Evolutionary conservation across 2,888 invertebrate genomes (phyloP), one percentile per base, ranked within the genome.

Genomic region (Ramazzottius varieornatus): DNA sequence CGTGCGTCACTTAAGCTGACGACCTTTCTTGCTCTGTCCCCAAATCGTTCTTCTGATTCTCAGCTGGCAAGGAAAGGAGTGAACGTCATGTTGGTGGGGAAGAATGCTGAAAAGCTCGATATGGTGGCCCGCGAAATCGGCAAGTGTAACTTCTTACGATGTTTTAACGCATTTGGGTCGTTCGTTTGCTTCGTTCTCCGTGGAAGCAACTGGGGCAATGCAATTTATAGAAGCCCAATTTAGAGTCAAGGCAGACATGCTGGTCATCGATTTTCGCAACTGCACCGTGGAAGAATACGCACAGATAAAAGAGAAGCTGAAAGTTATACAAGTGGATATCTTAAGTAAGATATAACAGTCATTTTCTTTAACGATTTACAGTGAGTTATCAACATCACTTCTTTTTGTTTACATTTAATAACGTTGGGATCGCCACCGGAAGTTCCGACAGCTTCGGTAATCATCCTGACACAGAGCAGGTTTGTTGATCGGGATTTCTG

Each of bases 71-170:
- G 29, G n/a, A 8, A 24, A 4, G 54, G 54, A 4, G 54, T 29
- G n/a, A 54, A 54, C 29, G 54, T 54, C 20, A 54, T 54, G n/a
- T 4, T 54, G 29, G 54, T 54, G 20, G 54, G 54, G 4, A 16
- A 24, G 29, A 13, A 54, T 29, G 20, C 54, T 4, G 54, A 54
- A 24, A 54, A 54, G 29, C 54, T 54, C 16, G 54, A 54, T 24
- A 54, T 54, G 54, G 54, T 54, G 29, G 54, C 54, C 16, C 54
- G 54, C 29, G 54, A 54, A 29, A 54, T 54, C 54, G 54, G 54
- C 24, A 54, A 29, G 54, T 8, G 29, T 40, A 20, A 20, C 40
- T 40, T 40, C 40, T 40, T 40, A 13, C 20, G 8, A 8, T 20
- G 8, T 20, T 40, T 40, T 40, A 40, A 40, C 8, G 8, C 20